These are phyloP conservation scores for Unio delphinus DNA, from an alignment of 2,888 invertebrate species.

Conservation along the genomic window DNA sequence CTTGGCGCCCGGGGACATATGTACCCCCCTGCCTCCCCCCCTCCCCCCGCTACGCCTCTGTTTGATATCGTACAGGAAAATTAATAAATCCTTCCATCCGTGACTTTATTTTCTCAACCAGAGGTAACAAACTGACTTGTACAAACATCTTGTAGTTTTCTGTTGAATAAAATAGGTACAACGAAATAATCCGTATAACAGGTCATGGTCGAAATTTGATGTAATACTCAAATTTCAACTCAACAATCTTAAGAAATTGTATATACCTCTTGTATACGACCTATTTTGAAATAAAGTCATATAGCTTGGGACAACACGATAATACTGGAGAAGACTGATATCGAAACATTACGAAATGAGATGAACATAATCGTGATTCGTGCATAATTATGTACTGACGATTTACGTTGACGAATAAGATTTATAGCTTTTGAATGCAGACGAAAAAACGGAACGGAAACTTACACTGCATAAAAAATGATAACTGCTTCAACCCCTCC, in stretches of 20 bases:
- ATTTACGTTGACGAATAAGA: not conserved
- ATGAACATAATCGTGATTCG: constrained; percentile 10
- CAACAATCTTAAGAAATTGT: constrained; percentile 3
- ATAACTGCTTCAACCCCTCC: not conserved
- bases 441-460: constrained; percentile 5
- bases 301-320: constrained; percentile 6
- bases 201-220: not conserved
- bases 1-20: no score
- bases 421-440: not conserved
- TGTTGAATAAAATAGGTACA: constrained; percentile 1
- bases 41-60: no score
- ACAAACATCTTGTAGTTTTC: constrained; percentile 12
- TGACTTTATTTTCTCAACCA: constrained; percentile 1
- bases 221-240: constrained; percentile 5
- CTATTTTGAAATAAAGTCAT: constrained; percentile 11
- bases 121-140: not conserved
- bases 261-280: constrained; percentile 6
- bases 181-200: not conserved
- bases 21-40: no score
- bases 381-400: constrained; percentile 14
- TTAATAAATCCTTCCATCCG: constrained; percentile 1
- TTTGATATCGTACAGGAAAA: constrained; percentile 8
- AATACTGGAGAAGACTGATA: not conserved
- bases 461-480: constrained; percentile 4
- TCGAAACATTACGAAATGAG: constrained; percentile 10